A percentile compares a stretch with the other conserved stretches of the same genome.
Conservation (phyloP, 2,797 vertebrate genomes). For the Acipenser transmontanus region DNA sequence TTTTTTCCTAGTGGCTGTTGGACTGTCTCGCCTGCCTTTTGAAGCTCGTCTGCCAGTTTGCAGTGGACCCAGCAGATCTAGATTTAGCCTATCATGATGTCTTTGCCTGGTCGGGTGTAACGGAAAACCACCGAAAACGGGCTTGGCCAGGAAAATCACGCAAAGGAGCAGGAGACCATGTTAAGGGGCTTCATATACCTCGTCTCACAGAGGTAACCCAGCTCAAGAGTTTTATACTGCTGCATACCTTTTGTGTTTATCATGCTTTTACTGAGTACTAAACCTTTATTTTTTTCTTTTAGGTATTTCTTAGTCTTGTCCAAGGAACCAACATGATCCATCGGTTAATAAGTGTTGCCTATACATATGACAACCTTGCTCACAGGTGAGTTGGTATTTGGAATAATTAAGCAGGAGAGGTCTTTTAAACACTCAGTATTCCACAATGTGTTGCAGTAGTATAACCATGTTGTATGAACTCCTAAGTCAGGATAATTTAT, state of each 20-base stretch:
- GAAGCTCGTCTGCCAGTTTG: slow-evolving; percentile 97
- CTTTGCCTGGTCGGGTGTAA: slow-evolving; percentile 92
- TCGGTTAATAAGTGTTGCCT: slow-evolving; percentile 92
- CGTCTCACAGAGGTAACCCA: slow-evolving; percentile 84
- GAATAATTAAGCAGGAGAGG: too few relatives aligned
- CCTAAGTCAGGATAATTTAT: too few relatives aligned
- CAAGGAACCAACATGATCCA: slow-evolving; percentile 95
- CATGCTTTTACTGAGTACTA: slow-evolving; percentile 37
- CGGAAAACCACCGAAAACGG: slow-evolving; percentile 84
- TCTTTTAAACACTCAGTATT: too few relatives aligned
- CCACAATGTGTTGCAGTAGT: too few relatives aligned
- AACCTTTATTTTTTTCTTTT: slow-evolving; percentile 36
- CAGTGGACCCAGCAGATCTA: slow-evolving; percentile 90
- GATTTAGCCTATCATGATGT: slow-evolving; percentile 96
- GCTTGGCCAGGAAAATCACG: slow-evolving; percentile 91
- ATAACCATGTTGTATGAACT: too few relatives aligned
- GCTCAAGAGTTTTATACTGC: neutral
- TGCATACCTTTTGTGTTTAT: neutral
- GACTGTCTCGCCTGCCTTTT: slow-evolving; percentile 95
- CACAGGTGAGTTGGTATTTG: slow-evolving; percentile 66
- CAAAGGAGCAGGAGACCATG: slow-evolving; percentile 83
- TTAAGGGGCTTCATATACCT: slow-evolving; percentile 89
- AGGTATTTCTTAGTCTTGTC: slow-evolving; percentile 93
- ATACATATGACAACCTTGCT: slow-evolving; percentile 96
- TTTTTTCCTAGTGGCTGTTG: slow-evolving; percentile 79